phyloP scores from a whole-genome alignment of 2,113 vertebrate species.

The Bubo bubo region DNA sequence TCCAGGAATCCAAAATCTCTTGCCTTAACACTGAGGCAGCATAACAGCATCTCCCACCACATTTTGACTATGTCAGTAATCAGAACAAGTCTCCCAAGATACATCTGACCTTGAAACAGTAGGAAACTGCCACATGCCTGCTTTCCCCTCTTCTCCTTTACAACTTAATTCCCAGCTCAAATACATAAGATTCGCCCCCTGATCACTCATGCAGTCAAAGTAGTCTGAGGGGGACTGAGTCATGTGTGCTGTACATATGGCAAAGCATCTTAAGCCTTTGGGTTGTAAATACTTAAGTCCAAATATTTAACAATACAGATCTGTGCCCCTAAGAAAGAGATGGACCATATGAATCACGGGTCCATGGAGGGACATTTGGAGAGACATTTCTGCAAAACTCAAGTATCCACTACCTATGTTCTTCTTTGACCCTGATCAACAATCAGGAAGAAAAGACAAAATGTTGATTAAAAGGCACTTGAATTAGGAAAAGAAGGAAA shows the following conservation, averaged over 20 bases:
- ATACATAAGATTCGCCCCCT: neutral
- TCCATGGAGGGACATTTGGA: neutral
- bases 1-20: neutral
- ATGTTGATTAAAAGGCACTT: neutral
- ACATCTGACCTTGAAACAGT: neutral
- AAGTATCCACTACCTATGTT: neutral
- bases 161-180: neutral
- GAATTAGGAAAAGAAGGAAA: neutral
- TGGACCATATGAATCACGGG: neutral
- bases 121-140: neutral
- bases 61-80: neutral
- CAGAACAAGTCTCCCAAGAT: neutral
- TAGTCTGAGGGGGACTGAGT: neutral
- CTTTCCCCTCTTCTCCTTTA: neutral
- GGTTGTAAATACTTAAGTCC: neutral
- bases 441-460: neutral
- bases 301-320: neutral
- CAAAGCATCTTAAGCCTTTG: neutral
- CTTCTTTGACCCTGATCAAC: neutral
- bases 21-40: neutral
- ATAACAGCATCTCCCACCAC: neutral
- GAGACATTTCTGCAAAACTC: neutral
- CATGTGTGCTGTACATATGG: neutral
- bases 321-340: neutral
- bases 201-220: neutral